Percentiles rank a stretch among this genome's conserved stretches.
phyloP scores from a whole-genome alignment of 2,888 invertebrate species.

The Endotricha flammealis region DNA sequence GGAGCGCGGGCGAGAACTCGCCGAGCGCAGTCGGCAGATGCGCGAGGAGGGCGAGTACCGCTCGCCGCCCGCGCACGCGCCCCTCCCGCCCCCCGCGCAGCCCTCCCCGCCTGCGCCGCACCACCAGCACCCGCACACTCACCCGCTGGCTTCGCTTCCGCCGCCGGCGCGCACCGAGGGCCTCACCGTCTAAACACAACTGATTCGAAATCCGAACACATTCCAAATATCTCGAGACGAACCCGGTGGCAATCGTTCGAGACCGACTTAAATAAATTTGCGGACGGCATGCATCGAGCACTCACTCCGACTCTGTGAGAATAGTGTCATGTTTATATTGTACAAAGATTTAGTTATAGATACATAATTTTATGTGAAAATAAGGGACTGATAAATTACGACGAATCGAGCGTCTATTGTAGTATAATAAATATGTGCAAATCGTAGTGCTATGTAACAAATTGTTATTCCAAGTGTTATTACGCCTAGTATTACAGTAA shows the following conservation, averaged over 20 bases:
- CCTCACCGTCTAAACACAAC: slow-evolving; percentile 80
- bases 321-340: slow-evolving; percentile 54
- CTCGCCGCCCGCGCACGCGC: slow-evolving; percentile 53
- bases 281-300: slow-evolving; percentile 5
- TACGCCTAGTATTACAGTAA: slow-evolving; percentile 68
- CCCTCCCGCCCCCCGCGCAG: slow-evolving; percentile 60
- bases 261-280: slow-evolving; percentile 1
- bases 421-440: slow-evolving; percentile 53
- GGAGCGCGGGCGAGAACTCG: slow-evolving; percentile 73
- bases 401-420: slow-evolving; percentile 45
- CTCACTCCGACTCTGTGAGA: slow-evolving; percentile 11
- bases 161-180: slow-evolving; percentile 84
- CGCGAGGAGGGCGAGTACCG: slow-evolving; percentile 72
- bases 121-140: slow-evolving; percentile 66
- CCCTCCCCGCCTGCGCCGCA: slow-evolving; percentile 50
- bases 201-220: slow-evolving; percentile 29
- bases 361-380: slow-evolving; percentile 29
- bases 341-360: slow-evolving; percentile 53
- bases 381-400: slow-evolving; percentile 46
- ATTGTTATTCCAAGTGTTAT: slow-evolving; percentile 69
- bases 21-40: slow-evolving; percentile 70
- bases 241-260: slow-evolving; percentile 23
- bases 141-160: slow-evolving; percentile 78
- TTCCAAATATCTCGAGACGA: slow-evolving; percentile 41
- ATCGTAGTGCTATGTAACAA: slow-evolving; percentile 65